Conservation (phyloP, 2,113 vertebrate species). For the Sapajus apella region DNA sequence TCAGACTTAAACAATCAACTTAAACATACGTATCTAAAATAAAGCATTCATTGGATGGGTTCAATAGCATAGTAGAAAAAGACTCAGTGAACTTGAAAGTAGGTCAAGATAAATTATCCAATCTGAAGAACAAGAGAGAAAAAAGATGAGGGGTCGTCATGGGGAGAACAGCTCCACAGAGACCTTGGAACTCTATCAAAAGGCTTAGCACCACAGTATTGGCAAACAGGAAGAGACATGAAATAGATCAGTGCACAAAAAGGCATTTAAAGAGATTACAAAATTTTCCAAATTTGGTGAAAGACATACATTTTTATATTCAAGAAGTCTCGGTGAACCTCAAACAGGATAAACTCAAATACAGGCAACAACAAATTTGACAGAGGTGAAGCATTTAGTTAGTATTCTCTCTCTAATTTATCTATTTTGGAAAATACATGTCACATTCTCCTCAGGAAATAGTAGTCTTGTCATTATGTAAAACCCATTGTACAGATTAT, state of each 20-base stretch:
- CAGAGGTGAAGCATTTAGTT: neutral
- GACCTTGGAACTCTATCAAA: neutral
- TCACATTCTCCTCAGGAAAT: neutral
- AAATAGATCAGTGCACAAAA: neutral
- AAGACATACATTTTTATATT: neutral
- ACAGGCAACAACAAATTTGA: neutral
- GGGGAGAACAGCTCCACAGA: neutral
- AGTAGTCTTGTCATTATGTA: neutral
- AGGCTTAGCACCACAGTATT: neutral
- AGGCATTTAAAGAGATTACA: neutral
- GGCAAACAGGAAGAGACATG: neutral
- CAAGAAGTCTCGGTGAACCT: neutral
- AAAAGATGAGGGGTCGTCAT: neutral
- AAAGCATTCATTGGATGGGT: neutral
- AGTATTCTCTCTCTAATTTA: neutral
- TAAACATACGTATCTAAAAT: neutral
- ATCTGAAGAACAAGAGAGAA: slow-evolving; percentile 21
- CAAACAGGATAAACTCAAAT: slow-evolving; percentile 10
- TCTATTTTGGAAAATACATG: neutral
- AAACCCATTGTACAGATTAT: neutral
- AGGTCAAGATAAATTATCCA: neutral
- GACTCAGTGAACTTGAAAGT: neutral
- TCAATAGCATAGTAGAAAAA: neutral
- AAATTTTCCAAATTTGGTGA: neutral
- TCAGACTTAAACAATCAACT: neutral